Base-by-base conservation (phyloP, 1,140 invertebrate species). In the Drosophila lacteicornis region DNA sequence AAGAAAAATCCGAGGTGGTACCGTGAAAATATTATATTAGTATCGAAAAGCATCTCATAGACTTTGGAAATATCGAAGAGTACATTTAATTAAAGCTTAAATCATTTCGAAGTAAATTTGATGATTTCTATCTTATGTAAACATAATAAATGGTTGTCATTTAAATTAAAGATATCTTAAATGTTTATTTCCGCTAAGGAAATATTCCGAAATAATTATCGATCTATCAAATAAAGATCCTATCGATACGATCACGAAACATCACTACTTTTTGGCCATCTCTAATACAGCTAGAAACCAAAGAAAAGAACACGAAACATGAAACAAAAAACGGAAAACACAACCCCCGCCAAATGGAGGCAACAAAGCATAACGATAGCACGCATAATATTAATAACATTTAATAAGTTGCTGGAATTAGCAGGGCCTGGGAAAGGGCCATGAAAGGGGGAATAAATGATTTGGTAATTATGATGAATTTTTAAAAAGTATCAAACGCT, bases 371-470 rank as follows among this genome's bases (percentile, higher is more conserved):
- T 60, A 74, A 80, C 51, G 66, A 51, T 46, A 69, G 47, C 55
- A 73, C 56, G 69, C 69, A 82, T 80, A 80, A 88, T 90, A 87
- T 88, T 87, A 87, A 87, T 87, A 79, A 78, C 80, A 73, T 84
- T 88, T 87, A 84, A 87, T 87, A 87, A 84, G 85, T 87, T 90
- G 84, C 80, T 56, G 69, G 77, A 88, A 87, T 84, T 84, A 79
- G 73, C 73, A 75, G 12, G 19, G 2, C 7, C 12, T 22, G 22
- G 9, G 49, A 3, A n/a, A 42, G 36, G 8, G 51, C 6, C 4
- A 15, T 25, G 13, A 13, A 13, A n/a, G 19, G 15, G 11, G 12
- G 7, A 12, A 40, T 27, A 73, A 50, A 73, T 51, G 38, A 79
- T 79, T 82, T 49, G 46, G 75, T 82, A 82, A 82, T 82, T 79